Conservation (phyloP, 2,113 vertebrate genomes). For the Pavo muticus region DNA sequence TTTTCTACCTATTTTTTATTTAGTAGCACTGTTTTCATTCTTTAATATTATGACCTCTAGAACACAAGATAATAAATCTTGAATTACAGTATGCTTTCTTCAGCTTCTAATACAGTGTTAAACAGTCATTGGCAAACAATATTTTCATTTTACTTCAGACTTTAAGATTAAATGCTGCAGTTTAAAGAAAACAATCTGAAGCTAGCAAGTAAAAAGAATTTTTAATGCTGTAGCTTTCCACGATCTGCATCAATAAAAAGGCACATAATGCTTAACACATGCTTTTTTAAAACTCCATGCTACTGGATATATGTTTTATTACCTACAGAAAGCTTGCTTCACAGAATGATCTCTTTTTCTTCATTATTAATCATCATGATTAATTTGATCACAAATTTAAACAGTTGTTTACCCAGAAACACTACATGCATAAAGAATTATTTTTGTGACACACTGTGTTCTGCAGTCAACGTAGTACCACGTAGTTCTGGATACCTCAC, state of each 20-base stretch:
- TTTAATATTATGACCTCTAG: background rate
- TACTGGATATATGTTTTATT: background rate
- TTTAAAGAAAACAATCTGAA: conserved; percentile 2
- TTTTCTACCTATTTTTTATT: background rate
- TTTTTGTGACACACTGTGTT: background rate
- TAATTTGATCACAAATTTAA: conserved; percentile 36
- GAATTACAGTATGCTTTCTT: background rate
- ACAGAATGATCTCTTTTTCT: background rate
- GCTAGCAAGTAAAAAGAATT: background rate
- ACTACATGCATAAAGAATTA: background rate
- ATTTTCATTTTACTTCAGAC: background rate
- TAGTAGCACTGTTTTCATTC: background rate
- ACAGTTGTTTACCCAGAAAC: background rate
- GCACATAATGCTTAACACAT: background rate
- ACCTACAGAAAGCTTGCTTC: background rate
- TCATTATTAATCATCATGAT: background rate
- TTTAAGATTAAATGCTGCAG: background rate
- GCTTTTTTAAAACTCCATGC: background rate
- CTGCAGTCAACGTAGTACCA: background rate
- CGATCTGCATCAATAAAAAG: background rate
- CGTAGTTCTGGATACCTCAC: background rate
- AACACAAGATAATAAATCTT: background rate
- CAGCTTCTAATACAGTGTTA: background rate
- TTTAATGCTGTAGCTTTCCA: background rate
- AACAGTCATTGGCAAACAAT: background rate